These are phyloP conservation scores for Odontothrips loti DNA, from an alignment of 2,888 invertebrate genomes.

Conservation along the genomic window DNA sequence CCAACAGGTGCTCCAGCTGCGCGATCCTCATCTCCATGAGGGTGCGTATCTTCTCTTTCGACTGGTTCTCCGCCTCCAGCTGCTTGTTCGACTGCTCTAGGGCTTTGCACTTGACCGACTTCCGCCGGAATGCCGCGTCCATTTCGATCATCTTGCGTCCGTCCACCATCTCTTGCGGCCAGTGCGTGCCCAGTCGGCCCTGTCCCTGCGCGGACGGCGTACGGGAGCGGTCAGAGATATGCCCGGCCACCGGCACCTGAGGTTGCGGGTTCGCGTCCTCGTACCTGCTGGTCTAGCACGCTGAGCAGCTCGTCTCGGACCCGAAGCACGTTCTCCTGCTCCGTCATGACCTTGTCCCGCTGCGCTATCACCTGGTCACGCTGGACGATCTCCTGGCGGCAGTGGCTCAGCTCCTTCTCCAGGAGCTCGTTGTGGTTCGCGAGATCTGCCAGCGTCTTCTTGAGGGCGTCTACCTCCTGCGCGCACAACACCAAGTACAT, in stretches of 20 bases:
- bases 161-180: background rate
- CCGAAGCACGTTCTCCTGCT: constrained; percentile 3
- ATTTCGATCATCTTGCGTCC: background rate
- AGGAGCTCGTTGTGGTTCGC: constrained; percentile 3
- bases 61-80: background rate
- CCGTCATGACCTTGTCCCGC: constrained; percentile 3
- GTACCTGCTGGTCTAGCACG: background rate
- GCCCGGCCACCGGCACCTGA: no score
- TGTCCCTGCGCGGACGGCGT: background rate
- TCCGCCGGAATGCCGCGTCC: background rate
- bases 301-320: background rate
- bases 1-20: constrained; percentile 7
- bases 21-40: constrained; percentile 1
- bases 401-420: constrained; percentile 15
- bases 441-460: background rate
- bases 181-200: background rate
- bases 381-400: background rate
- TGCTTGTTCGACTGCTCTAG: background rate
- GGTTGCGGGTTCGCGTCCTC: no score
- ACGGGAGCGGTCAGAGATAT: no score
- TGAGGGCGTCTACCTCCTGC: background rate
- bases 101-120: background rate
- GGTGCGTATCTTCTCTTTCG: background rate
- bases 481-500: background rate
- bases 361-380: background rate